Conservation (phyloP, 2,888 invertebrate genomes). For the Synergus umbraculus region DNA sequence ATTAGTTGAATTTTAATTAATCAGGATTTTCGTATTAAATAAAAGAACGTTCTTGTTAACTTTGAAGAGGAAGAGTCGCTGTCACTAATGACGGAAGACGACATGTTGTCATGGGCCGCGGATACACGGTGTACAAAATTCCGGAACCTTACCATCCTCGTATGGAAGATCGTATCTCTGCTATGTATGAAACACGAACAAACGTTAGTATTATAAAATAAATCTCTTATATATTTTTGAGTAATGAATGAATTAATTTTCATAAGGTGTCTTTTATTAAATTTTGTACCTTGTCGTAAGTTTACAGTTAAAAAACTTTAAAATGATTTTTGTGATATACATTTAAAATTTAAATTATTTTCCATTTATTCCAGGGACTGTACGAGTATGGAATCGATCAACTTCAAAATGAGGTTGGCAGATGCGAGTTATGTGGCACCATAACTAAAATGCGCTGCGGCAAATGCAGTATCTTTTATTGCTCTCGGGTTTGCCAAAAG, state of each 20-base stretch:
- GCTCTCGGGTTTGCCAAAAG: conserved; percentile 66
- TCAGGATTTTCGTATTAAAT: conserved; percentile 21
- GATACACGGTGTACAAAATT: conserved; percentile 67
- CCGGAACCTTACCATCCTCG: conserved; percentile 60
- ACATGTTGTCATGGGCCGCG: conserved; percentile 71
- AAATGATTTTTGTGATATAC: not conserved
- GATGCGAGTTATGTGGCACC: conserved; percentile 61
- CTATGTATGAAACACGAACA: conserved; percentile 63
- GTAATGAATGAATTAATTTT: not conserved
- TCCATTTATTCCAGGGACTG: conserved; percentile 53
- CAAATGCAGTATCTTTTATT: conserved; percentile 66
- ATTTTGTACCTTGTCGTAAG: not conserved
- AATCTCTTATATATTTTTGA: not conserved
- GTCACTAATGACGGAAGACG: conserved; percentile 66
- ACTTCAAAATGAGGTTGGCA: conserved; percentile 54
- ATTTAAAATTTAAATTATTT: not conserved
- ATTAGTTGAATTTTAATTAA: conserved; percentile 19
- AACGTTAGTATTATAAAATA: conserved; percentile 47
- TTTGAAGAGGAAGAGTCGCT: conserved; percentile 62
- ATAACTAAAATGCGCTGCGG: conserved; percentile 55
- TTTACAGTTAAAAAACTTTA: not conserved
- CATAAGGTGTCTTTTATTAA: not conserved
- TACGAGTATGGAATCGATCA: conserved; percentile 65
- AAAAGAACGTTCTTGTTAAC: not conserved
- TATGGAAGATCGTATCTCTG: conserved; percentile 54